These are phyloP conservation scores for Masnerella sp. DNA, from an alignment of 2,888 invertebrate genomes.

Conservation along the genomic window DNA sequence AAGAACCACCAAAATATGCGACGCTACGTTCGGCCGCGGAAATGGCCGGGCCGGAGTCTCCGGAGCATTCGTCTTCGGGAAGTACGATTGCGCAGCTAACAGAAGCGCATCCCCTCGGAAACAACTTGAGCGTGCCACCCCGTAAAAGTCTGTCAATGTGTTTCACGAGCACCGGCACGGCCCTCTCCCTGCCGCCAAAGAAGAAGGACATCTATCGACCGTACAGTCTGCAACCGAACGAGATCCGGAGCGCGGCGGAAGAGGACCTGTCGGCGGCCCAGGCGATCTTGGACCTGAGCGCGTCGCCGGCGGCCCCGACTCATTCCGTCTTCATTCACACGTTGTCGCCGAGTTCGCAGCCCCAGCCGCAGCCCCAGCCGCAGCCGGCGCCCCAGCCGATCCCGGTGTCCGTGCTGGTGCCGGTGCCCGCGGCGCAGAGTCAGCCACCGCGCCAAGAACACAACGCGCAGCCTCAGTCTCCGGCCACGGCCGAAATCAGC, in stretches of 20 bases:
- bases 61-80: conserved; percentile 61
- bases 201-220: conserved; percentile 95
- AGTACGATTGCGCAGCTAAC: conserved; percentile 62
- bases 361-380: conserved; percentile 71
- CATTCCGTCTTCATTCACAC: conserved; percentile 75
- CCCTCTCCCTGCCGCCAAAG: conserved; percentile 90
- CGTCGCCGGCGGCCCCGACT: conserved; percentile 83
- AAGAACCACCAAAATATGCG: conserved; percentile 80
- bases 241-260: conserved; percentile 83
- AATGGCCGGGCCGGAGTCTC: conserved; percentile 72
- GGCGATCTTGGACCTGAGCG: conserved; percentile 92
- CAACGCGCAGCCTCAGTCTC: conserved; percentile 69
- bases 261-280: conserved; percentile 93
- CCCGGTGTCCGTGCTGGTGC: conserved; percentile 72
- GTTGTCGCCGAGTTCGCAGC: conserved; percentile 81
- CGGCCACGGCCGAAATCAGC: conserved; percentile 69
- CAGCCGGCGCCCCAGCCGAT: conserved; percentile 73
- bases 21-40: conserved; percentile 80
- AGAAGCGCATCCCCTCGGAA: conserved; percentile 64
- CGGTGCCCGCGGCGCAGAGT: conserved; percentile 67
- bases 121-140: conserved; percentile 67
- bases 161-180: conserved; percentile 91
- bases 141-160: conserved; percentile 88
- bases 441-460: conserved; percentile 58
- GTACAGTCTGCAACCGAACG: conserved; percentile 81